These are phyloP conservation scores for Heliothis subflexa DNA, from an alignment of 1,140 invertebrate genomes.

Conservation along the genomic window DNA sequence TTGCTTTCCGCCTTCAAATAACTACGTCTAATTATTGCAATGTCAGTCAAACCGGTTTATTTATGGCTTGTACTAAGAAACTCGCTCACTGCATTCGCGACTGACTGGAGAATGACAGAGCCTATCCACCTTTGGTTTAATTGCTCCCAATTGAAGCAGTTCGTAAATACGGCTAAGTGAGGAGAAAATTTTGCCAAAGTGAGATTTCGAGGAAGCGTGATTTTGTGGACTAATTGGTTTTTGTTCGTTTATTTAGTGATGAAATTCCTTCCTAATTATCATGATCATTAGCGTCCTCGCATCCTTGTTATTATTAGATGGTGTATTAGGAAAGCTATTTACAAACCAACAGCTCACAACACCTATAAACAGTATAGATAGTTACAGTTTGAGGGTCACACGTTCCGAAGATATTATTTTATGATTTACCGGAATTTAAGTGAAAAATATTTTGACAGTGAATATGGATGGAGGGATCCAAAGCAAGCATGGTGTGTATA, in stretches of 20 bases:
- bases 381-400: too few species aligned
- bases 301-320: too few species aligned
- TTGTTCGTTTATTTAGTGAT: neutral
- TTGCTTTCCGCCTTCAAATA: constrained; percentile 37
- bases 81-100: constrained; percentile 23
- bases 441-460: too few species aligned
- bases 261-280: neutral
- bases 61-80: constrained; percentile 19
- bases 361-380: too few species aligned
- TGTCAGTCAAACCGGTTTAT: constrained; percentile 31
- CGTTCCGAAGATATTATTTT: too few species aligned
- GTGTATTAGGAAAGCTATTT: too few species aligned
- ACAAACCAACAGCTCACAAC: too few species aligned
- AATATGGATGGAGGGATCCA: too few species aligned
- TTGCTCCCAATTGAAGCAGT: constrained; percentile 16
- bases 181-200: constrained; percentile 3
- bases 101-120: constrained; percentile 14
- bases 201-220: neutral
- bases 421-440: too few species aligned
- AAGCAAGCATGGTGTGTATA: too few species aligned
- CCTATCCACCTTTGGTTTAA: constrained; percentile 23
- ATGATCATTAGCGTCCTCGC: too few species aligned
- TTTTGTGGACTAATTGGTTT: constrained; percentile 14
- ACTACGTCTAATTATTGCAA: constrained; percentile 33
- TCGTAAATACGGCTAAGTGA: constrained; percentile 13